Evolutionary conservation across 2,888 invertebrate genomes (phyloP).

Genomic region (Clistopyga incitator): DNA sequence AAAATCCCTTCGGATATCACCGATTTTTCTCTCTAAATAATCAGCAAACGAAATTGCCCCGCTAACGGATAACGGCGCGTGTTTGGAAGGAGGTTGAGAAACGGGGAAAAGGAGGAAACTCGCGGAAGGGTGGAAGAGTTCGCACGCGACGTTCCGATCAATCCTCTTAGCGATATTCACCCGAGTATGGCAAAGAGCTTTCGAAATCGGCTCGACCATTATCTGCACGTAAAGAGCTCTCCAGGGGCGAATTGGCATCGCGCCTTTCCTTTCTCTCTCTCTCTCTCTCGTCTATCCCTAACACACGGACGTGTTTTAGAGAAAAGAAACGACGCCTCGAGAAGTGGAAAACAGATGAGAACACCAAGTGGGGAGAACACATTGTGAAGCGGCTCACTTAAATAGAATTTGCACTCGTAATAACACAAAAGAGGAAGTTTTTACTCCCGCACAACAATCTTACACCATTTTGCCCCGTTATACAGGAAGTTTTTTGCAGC

Average conservation of each 20-base stretch:
- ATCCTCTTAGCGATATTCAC: constrained; percentile 73
- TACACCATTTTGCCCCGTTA: background rate
- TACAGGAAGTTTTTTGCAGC: no score
- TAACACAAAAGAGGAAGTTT: background rate
- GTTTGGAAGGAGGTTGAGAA: background rate
- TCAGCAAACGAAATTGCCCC: constrained; percentile 27
- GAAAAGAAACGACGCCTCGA: constrained; percentile 1
- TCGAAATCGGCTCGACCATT: constrained; percentile 68
- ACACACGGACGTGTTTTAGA: constrained; percentile 2
- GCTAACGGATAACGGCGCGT: background rate
- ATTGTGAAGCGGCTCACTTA: background rate
- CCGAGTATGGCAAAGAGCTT: constrained; percentile 38
- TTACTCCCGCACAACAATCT: background rate
- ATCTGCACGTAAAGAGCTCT: constrained; percentile 69
- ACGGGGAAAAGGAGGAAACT: constrained; percentile 26
- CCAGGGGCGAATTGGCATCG: constrained; percentile 28
- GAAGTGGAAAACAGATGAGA: constrained; percentile 13
- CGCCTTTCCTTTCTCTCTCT: no score
- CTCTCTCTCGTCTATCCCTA: background rate
- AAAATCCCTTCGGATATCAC: constrained; percentile 12
- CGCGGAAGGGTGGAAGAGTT: constrained; percentile 28
- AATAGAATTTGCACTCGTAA: background rate
- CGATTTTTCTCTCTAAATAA: background rate
- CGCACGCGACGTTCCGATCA: constrained; percentile 78
- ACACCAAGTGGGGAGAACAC: background rate